These are phyloP conservation scores for Drosophila demipolita DNA, from an alignment of 2,888 invertebrate genomes.

Conservation along the genomic window DNA sequence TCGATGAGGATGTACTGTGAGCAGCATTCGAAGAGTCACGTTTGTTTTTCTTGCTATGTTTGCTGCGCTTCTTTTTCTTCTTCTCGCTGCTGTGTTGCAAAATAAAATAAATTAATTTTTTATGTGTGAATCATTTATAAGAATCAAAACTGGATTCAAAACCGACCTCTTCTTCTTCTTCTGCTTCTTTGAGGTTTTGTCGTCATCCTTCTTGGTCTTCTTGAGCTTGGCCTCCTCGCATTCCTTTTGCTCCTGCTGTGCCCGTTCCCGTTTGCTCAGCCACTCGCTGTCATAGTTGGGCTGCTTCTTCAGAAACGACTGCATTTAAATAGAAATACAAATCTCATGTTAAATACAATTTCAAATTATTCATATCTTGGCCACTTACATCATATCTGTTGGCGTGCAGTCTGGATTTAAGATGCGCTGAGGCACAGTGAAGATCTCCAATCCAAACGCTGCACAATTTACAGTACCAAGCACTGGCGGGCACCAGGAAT, in stretches of 20 bases:
- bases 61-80: conserved; percentile 86
- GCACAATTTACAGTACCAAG: conserved; percentile 96
- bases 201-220: conserved; percentile 84
- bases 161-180: conserved; percentile 87
- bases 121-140: neutral
- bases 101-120: neutral
- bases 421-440: conserved; percentile 94
- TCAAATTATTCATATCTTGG: neutral
- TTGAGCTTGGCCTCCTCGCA: conserved; percentile 80
- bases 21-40: conserved; percentile 30
- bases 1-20: conserved; percentile 69
- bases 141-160: neutral
- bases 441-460: conserved; percentile 95
- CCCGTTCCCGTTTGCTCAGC: conserved; percentile 92
- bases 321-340: conserved; percentile 33
- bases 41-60: conserved; percentile 86
- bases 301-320: conserved; percentile 93
- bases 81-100: conserved; percentile 81
- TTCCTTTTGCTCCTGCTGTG: conserved; percentile 86
- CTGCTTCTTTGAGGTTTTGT: conserved; percentile 85
- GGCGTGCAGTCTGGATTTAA: conserved; percentile 92
- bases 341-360: neutral
- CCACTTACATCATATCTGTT: conserved; percentile 91
- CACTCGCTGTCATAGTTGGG: conserved; percentile 95
- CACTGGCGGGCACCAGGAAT: conserved; percentile 94